phyloP scores from a whole-genome alignment of 2,888 invertebrate genomes.

The Alloscopus bannaensis region DNA sequence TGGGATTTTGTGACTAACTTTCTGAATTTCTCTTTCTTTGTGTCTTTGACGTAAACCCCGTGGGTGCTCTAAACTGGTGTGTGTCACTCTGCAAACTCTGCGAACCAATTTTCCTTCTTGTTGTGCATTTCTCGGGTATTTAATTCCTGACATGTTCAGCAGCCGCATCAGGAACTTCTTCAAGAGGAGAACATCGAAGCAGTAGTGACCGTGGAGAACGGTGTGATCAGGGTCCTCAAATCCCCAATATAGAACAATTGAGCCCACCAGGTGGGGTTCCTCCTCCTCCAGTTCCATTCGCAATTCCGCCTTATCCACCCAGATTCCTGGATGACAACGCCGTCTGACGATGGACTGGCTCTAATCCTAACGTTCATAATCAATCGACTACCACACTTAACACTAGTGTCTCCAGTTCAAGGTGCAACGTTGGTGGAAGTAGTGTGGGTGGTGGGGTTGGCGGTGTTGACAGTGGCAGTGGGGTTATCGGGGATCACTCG shows the following conservation, averaged over 20 bases:
- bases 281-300: slow-evolving; percentile 78
- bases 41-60: neutral
- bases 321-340: slow-evolving; percentile 84
- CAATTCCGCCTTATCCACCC: slow-evolving; percentile 87
- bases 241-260: slow-evolving; percentile 62
- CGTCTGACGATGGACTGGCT: slow-evolving; percentile 84
- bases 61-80: neutral
- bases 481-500: slow-evolving; percentile 39
- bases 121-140: too few relatives aligned
- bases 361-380: slow-evolving; percentile 64
- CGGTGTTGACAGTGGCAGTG: slow-evolving; percentile 21
- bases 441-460: slow-evolving; percentile 44
- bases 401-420: slow-evolving; percentile 60
- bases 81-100: too few relatives aligned
- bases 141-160: too few relatives aligned
- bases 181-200: slow-evolving; percentile 79
- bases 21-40: slow-evolving; percentile 30
- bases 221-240: slow-evolving; percentile 59
- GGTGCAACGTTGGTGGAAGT: slow-evolving; percentile 49
- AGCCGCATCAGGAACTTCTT: slow-evolving; percentile 92
- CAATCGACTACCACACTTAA: slow-evolving; percentile 60
- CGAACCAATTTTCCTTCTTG: too few relatives aligned
- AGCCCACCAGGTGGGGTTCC: slow-evolving; percentile 80
- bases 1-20: slow-evolving; percentile 29
- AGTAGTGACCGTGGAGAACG: slow-evolving; percentile 61